These are phyloP conservation scores for Micrastur ruficollis DNA, from an alignment of 2,797 vertebrate genomes.

Conservation along the genomic window DNA sequence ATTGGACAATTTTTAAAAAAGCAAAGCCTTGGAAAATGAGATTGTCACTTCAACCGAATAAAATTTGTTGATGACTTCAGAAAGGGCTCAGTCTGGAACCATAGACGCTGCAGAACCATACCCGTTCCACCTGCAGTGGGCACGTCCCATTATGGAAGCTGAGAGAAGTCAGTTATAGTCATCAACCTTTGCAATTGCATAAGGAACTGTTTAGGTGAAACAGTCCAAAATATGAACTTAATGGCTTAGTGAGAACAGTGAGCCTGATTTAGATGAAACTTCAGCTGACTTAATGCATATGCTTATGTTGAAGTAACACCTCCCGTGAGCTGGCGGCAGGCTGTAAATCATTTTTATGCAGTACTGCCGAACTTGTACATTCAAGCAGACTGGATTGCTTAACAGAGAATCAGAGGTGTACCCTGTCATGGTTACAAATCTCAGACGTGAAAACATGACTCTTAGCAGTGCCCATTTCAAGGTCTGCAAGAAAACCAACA, in stretches of 20 bases:
- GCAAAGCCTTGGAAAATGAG: neutral
- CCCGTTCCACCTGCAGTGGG: too few species aligned
- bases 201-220: neutral
- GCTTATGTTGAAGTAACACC: too few species aligned
- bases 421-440: too few species aligned
- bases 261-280: neutral
- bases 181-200: neutral
- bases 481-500: neutral
- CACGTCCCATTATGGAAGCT: neutral
- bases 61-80: neutral
- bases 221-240: neutral
- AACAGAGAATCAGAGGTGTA: rapidly evolving
- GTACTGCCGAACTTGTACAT: neutral
- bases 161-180: neutral
- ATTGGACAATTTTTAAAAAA: neutral
- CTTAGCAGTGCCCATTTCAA: neutral
- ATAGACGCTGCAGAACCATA: neutral
- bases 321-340: too few species aligned
- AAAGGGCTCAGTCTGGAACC: neutral
- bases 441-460: neutral
- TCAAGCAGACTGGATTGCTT: neutral
- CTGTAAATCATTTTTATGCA: neutral
- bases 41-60: neutral
- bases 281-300: neutral
- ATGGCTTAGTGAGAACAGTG: neutral